A percentile compares a stretch with the other conserved stretches of the same genome.
phyloP scores from a whole-genome alignment of 2,888 invertebrate genomes.

The Steinernema hermaphroditum region DNA sequence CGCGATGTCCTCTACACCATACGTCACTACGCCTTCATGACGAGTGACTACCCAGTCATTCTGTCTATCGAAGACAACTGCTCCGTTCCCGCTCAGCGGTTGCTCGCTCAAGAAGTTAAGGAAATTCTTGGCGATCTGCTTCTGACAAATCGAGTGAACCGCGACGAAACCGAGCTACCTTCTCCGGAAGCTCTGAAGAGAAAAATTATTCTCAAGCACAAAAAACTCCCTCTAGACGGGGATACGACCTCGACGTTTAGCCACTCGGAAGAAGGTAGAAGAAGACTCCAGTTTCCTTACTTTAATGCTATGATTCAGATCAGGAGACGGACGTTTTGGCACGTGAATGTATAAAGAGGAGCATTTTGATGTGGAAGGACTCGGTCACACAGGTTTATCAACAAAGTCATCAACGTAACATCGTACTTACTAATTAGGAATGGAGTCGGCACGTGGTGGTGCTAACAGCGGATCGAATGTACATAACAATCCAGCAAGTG shows the following conservation, averaged over 20 bases:
- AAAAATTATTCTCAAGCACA: constrained; percentile 70
- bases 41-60: constrained; percentile 75
- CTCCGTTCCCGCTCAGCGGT: constrained; percentile 63
- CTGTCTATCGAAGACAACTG: constrained; percentile 67
- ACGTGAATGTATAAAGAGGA: constrained; percentile 14
- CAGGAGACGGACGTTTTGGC: constrained; percentile 12
- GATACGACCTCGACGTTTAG: constrained; percentile 59
- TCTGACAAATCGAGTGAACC: constrained; percentile 66
- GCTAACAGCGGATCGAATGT: constrained; percentile 7
- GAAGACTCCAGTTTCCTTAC: not conserved
- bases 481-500: constrained; percentile 41
- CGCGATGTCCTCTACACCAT: constrained; percentile 90
- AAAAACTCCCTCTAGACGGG: constrained; percentile 51
- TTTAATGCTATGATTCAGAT: not conserved
- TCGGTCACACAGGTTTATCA: not conserved
- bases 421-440: not conserved
- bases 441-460: constrained; percentile 11
- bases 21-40: constrained; percentile 89
- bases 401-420: not conserved
- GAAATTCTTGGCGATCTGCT: constrained; percentile 65
- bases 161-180: constrained; percentile 67
- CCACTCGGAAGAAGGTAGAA: constrained; percentile 12
- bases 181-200: constrained; percentile 69
- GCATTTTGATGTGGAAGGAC: constrained; percentile 17
- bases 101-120: constrained; percentile 62